phyloP scores from a whole-genome alignment of 2,888 invertebrate species.

The Cordylochernes scorpioides region DNA sequence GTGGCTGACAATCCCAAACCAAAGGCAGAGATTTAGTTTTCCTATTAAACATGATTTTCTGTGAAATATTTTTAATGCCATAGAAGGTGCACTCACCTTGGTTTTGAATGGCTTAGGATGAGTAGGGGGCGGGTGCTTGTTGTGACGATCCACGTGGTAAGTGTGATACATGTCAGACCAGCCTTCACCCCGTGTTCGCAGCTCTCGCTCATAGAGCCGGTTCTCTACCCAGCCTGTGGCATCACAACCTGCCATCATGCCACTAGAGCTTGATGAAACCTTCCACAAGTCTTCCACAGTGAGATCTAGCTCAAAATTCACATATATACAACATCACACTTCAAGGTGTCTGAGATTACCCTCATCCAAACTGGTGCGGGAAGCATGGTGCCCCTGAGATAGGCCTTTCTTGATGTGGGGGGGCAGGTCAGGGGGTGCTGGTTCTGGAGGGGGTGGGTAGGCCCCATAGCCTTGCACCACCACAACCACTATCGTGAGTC shows the following conservation, averaged over 20 bases:
- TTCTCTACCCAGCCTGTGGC: slow-evolving; percentile 21
- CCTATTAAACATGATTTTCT: too few species aligned
- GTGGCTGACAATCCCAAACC: too few species aligned
- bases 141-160: slow-evolving; percentile 40
- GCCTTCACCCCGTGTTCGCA: slow-evolving; percentile 13
- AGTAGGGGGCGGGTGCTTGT: slow-evolving; percentile 28
- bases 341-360: slow-evolving; percentile 9
- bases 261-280: neutral
- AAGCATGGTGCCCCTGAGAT: slow-evolving; percentile 13
- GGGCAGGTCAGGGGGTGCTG: slow-evolving; percentile 43
- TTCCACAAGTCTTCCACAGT: too few species aligned
- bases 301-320: too few species aligned
- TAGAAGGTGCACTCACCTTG: slow-evolving; percentile 9
- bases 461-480: slow-evolving; percentile 25
- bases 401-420: slow-evolving; percentile 13
- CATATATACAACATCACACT: too few species aligned
- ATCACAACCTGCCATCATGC: slow-evolving; percentile 2
- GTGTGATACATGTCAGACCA: slow-evolving; percentile 28
- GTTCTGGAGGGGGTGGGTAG: slow-evolving; percentile 56
- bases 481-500: too few species aligned
- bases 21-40: too few species aligned
- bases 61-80: too few species aligned
- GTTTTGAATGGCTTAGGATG: slow-evolving; percentile 33
- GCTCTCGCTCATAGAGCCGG: slow-evolving; percentile 16
- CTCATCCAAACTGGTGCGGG: slow-evolving; percentile 14